Percentiles rank a stretch among this genome's conserved stretches.
Evolutionary conservation across 2,113 vertebrate species (phyloP).

Genomic region (Neolamprologus falcicula): DNA sequence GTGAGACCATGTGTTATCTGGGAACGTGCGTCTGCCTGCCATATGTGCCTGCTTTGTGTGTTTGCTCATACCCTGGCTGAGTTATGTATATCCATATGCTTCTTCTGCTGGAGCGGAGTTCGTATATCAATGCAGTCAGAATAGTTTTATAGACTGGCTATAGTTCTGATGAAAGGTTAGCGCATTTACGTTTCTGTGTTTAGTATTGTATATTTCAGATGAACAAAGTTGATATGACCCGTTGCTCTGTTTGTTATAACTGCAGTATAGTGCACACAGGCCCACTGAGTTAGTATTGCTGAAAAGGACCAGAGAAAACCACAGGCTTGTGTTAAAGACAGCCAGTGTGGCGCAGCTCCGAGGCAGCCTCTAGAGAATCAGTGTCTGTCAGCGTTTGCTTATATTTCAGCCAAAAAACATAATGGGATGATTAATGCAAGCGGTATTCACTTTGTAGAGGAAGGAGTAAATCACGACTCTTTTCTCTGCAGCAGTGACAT

Average conservation of each 20-base stretch:
- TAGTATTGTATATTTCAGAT: neutral
- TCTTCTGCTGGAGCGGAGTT: neutral
- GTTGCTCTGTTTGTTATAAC: constrained; percentile 23
- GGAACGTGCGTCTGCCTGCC: neutral
- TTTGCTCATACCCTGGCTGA: neutral
- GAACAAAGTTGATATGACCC: neutral
- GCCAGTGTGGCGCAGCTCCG: neutral
- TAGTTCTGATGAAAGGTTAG: neutral
- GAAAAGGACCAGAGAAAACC: constrained; percentile 33
- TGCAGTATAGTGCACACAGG: neutral
- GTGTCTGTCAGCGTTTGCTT: constrained; percentile 18
- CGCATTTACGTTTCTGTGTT: neutral
- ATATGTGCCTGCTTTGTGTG: constrained; percentile 1
- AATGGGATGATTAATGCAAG: constrained; percentile 41
- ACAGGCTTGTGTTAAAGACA: constrained; percentile 45
- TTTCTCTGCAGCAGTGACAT: neutral
- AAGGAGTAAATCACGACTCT: neutral
- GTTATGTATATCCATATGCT: neutral
- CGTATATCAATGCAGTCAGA: neutral
- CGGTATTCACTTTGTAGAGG: neutral
- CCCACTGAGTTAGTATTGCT: constrained; percentile 5
- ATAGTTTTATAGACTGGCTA: neutral
- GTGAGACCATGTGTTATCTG: constrained; percentile 42
- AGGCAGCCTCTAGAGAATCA: neutral
- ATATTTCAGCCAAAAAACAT: constrained; percentile 25